These are phyloP conservation scores for Lasioglossum marginatum DNA, from an alignment of 2,888 invertebrate genomes.

Conservation along the genomic window DNA sequence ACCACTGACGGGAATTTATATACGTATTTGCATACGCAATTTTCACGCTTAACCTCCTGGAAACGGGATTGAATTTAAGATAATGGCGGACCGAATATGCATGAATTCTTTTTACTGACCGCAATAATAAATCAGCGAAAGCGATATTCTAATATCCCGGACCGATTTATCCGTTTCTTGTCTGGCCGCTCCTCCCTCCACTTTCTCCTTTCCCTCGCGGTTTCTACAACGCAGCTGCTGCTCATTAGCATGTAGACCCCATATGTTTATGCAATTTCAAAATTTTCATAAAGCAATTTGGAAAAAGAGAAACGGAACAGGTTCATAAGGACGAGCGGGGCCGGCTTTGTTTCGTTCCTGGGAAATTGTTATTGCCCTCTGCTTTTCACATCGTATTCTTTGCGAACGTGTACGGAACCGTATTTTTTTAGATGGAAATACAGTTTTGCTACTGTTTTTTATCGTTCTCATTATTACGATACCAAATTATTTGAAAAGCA, in stretches of 20 bases:
- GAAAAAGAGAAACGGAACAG: conserved; percentile 2
- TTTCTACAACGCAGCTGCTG: conserved; percentile 16
- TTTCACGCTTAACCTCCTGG: conserved; percentile 78
- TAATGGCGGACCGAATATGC: conserved; percentile 74
- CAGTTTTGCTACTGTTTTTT: background rate
- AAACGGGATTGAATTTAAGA: conserved; percentile 78
- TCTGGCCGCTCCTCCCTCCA: background rate
- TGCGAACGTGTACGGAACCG: background rate
- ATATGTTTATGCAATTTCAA: conserved; percentile 9
- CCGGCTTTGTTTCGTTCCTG: background rate
- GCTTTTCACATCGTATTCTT: background rate
- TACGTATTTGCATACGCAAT: conserved; percentile 79
- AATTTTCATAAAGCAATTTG: conserved; percentile 17
- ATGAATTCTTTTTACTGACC: conserved; percentile 69
- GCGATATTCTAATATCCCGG: conserved; percentile 64
- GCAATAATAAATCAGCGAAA: conserved; percentile 73
- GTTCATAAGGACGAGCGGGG: background rate
- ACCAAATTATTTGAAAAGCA: background rate
- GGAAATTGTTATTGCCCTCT: conserved; percentile 3
- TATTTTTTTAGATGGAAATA: background rate
- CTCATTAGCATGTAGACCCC: conserved; percentile 16
- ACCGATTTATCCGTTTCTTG: conserved; percentile 60
- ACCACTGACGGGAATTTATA: conserved; percentile 70
- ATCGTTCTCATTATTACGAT: background rate
- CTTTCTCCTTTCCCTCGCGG: conserved; percentile 5